A percentile compares a stretch with the other conserved stretches of the same genome.
Conservation (phyloP, 1,140 invertebrate species). For the Dendroctonus valens region DNA sequence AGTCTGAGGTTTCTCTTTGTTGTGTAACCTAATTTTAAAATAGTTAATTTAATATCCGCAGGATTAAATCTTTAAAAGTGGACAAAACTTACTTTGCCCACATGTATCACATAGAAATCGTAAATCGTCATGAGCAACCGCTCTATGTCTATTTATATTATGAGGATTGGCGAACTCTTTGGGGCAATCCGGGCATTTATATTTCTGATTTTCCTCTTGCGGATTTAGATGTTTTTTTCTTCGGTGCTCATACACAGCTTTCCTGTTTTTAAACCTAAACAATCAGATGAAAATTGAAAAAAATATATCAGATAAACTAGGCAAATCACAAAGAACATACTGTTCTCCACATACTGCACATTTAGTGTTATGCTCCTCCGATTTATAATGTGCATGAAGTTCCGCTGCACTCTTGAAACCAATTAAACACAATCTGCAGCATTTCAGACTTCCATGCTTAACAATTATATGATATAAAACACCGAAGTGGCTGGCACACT, state of each 20-base stretch:
- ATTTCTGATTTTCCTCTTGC: slow-evolving; percentile 20
- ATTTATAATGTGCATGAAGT: slow-evolving; percentile 24
- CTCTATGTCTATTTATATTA: slow-evolving; percentile 20
- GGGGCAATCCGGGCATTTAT: slow-evolving; percentile 26
- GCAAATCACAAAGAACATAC: slow-evolving; percentile 13
- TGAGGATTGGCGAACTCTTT: slow-evolving; percentile 20
- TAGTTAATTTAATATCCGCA: not conserved
- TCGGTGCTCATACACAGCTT: slow-evolving; percentile 24
- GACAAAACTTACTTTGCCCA: slow-evolving; percentile 24
- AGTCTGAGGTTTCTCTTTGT: slow-evolving; percentile 26
- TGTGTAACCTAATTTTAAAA: slow-evolving; percentile 21
- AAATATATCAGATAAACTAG: not conserved
- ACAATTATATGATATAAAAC: slow-evolving; percentile 28
- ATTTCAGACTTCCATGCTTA: slow-evolving; percentile 23
- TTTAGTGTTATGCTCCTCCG: slow-evolving; percentile 30
- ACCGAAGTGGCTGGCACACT: slow-evolving; percentile 9
- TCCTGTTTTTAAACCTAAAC: slow-evolving; percentile 26
- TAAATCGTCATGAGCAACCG: slow-evolving; percentile 17
- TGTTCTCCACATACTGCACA: slow-evolving; percentile 27
- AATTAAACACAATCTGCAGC: slow-evolving; percentile 28
- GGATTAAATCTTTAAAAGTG: not conserved
- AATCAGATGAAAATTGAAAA: not conserved
- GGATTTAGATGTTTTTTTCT: slow-evolving; percentile 28
- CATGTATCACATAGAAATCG: slow-evolving; percentile 28
- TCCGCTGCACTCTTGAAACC: slow-evolving; percentile 22